Conservation (phyloP, 1,140 invertebrate genomes). For the Leptopilina clavipes region DNA sequence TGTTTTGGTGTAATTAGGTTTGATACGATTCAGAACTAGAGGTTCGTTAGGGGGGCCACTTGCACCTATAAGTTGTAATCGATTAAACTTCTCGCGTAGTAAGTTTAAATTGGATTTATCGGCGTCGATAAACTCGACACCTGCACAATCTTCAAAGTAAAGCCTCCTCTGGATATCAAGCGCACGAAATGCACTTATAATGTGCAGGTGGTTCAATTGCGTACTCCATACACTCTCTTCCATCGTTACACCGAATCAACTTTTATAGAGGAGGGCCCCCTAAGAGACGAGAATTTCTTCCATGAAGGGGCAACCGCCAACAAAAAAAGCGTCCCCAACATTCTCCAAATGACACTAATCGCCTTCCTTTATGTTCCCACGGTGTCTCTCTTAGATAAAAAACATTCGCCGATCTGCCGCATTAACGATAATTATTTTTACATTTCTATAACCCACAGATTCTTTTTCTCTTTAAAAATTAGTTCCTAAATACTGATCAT, state of each 20-base stretch:
- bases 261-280: neutral
- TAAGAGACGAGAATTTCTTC: conserved; percentile 46
- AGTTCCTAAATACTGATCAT: no score
- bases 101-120: conserved; percentile 35
- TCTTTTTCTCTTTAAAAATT: neutral
- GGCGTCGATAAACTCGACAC: conserved; percentile 45
- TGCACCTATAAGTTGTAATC: conserved; percentile 27
- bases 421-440: conserved; percentile 70
- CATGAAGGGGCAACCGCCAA: conserved; percentile 56
- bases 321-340: conserved; percentile 65
- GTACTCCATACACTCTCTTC: conserved; percentile 24
- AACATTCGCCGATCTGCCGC: conserved; percentile 56
- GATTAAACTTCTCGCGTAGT: conserved; percentile 31
- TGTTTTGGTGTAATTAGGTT: neutral
- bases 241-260: conserved; percentile 48
- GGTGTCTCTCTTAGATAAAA: conserved; percentile 67
- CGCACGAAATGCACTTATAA: conserved; percentile 23
- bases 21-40: neutral
- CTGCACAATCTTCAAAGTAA: conserved; percentile 34
- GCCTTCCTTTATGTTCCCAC: conserved; percentile 75
- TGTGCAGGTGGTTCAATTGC: conserved; percentile 7
- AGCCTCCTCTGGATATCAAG: neutral
- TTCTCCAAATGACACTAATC: conserved; percentile 74
- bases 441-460: conserved; percentile 65
- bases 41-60: conserved; percentile 25